Base-by-base conservation (phyloP, 37 sponge, comb jelly and placozoan species). In the Haliclona indistincta region DNA sequence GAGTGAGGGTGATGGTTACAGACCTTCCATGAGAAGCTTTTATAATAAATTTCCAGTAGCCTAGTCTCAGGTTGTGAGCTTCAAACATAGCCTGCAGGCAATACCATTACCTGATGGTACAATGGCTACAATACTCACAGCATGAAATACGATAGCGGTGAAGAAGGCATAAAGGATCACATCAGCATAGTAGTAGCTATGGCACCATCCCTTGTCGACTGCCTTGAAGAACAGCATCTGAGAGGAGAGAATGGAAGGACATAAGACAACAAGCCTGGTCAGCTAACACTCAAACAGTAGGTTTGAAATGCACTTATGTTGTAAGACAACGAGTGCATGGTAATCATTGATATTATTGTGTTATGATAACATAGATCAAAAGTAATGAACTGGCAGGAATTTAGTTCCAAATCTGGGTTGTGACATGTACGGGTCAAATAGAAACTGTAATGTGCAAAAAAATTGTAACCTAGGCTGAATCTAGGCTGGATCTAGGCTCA, bases 121-220 rank as follows among this genome's bases (percentile, higher is more conserved):
- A 7, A 43, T 22, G 1, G 22, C 28, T 44, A 11, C 36, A 7
- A 22, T 1, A 52, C 68, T 42, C 62, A 88, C 88, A 37, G 70
- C 30, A 54, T 88, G 88, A 29, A 88, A 71, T 3, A 88, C 3
- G 19, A 68, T 44, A 23, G 83, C 82, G 25, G 83, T 82, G 2
- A 58, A 47, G 1, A 88, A 17, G 22, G 73, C 22, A 43, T 77
- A 88, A 10, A 88, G 29, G 3, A 88, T 35, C 6, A 43, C 51
- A 36, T 88, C 83, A 13, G 71, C 82, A 71, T 88, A 81, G 70
- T 81, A 81, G 34, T 63, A 76, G 4, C 54, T 28, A 37, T 54
- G 42, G 30, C 49, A 34, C 64, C 38, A 77, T 42, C 88, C 88
- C 8, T 37, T 13, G n/a, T 38, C n/a, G n/a, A 75, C 82, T 2